phyloP scores from a whole-genome alignment of 2,888 invertebrate species.

The Saturnia japonica region DNA sequence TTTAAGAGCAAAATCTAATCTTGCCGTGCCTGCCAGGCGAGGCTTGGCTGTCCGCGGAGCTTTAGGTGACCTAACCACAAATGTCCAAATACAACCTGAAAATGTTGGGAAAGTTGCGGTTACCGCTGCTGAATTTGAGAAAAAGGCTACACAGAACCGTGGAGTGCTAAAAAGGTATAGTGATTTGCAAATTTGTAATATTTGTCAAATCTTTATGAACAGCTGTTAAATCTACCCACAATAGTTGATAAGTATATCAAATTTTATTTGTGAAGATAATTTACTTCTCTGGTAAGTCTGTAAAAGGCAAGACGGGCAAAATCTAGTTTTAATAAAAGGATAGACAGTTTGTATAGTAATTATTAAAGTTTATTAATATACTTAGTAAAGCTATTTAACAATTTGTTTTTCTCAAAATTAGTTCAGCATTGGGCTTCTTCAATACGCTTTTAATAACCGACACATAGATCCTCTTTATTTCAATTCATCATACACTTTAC shows the following conservation, averaged over 20 bases:
- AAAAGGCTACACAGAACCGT: slow-evolving; percentile 56
- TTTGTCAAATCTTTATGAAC: slow-evolving; percentile 15
- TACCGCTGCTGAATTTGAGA: slow-evolving; percentile 64
- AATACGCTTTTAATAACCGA: not conserved
- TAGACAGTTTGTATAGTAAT: not conserved
- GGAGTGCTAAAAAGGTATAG: slow-evolving; percentile 52
- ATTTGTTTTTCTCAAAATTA: not conserved
- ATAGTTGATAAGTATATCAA: not conserved
- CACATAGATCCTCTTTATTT: too few species aligned
- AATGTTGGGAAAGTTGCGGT: slow-evolving; percentile 60
- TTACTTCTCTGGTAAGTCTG: not conserved
- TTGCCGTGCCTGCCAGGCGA: slow-evolving; percentile 52
- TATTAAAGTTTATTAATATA: too few species aligned
- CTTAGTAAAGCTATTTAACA: not conserved
- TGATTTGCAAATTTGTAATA: slow-evolving; percentile 17
- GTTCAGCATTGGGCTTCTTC: not conserved
- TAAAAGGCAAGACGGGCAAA: not conserved
- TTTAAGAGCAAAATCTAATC: slow-evolving; percentile 55
- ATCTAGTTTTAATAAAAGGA: not conserved
- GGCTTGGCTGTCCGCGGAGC: slow-evolving; percentile 64
- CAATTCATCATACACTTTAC: too few species aligned
- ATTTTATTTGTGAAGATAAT: not conserved
- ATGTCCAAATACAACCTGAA: slow-evolving; percentile 62
- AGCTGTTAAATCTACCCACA: slow-evolving; percentile 27
- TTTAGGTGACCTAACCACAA: slow-evolving; percentile 69